Evolutionary conservation across 2,888 invertebrate genomes (phyloP).

Genomic region (Aphidoletes aphidimyza): DNA sequence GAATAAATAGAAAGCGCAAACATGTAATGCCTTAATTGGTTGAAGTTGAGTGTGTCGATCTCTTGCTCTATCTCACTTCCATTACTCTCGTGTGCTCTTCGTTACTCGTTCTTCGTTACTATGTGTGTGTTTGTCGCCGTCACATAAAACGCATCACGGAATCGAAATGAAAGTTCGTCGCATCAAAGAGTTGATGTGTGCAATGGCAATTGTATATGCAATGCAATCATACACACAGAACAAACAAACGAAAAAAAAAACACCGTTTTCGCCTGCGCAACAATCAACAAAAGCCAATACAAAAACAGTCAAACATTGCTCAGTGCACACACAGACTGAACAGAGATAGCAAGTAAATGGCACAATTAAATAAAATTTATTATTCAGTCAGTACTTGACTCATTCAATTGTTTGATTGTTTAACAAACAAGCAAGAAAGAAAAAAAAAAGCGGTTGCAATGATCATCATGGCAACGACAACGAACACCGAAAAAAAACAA

Average conservation of each 20-base stretch:
- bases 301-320: too few species aligned
- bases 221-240: not conserved
- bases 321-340: not conserved
- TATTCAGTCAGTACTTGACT: not conserved
- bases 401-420: slow-evolving; percentile 17
- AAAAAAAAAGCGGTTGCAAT: not conserved
- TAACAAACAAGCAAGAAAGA: not conserved
- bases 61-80: too few species aligned
- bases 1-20: slow-evolving; percentile 20
- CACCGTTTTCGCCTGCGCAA: not conserved
- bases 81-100: too few species aligned
- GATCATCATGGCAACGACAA: not conserved
- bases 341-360: slow-evolving; percentile 10
- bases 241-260: not conserved
- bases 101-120: too few species aligned
- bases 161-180: not conserved
- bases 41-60: not conserved
- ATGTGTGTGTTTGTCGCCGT: too few species aligned
- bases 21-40: not conserved
- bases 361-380: not conserved
- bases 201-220: not conserved
- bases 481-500: not conserved
- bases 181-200: slow-evolving; percentile 17
- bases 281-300: not conserved
- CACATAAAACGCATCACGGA: not conserved